phyloP scores from a whole-genome alignment of 2,797 vertebrate species.

The Fratercula arctica region DNA sequence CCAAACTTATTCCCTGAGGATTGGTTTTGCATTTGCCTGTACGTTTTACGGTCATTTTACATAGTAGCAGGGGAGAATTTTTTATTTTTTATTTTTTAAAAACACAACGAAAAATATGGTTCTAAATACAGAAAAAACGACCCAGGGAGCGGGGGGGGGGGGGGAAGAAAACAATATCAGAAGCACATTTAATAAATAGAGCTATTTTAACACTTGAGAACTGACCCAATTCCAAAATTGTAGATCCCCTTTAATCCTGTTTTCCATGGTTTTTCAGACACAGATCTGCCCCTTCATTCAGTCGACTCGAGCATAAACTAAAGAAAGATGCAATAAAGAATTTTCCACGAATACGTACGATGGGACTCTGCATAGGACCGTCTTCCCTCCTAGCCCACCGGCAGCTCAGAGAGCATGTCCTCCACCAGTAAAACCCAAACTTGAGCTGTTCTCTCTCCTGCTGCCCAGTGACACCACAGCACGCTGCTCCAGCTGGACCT shows the following conservation, averaged over 20 bases:
- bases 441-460: neutral
- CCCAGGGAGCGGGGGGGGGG: no score
- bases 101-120: neutral
- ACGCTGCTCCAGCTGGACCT: neutral
- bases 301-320: neutral
- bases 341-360: rapidly evolving
- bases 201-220: neutral
- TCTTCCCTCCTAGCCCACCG: neutral
- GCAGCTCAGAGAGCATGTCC: neutral
- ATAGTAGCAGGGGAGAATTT: neutral
- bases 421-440: neutral
- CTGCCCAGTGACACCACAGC: neutral
- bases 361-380: neutral
- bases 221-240: neutral
- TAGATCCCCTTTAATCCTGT: neutral
- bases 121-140: neutral
- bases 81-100: neutral
- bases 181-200: neutral
- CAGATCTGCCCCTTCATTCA: neutral
- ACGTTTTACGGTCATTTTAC: neutral
- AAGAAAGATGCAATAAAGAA: neutral
- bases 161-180: neutral
- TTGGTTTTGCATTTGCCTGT: neutral
- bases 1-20: neutral
- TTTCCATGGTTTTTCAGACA: neutral